Conservation (phyloP, 2,888 invertebrate genomes). For the Lasioglossum oenotherae region DNA sequence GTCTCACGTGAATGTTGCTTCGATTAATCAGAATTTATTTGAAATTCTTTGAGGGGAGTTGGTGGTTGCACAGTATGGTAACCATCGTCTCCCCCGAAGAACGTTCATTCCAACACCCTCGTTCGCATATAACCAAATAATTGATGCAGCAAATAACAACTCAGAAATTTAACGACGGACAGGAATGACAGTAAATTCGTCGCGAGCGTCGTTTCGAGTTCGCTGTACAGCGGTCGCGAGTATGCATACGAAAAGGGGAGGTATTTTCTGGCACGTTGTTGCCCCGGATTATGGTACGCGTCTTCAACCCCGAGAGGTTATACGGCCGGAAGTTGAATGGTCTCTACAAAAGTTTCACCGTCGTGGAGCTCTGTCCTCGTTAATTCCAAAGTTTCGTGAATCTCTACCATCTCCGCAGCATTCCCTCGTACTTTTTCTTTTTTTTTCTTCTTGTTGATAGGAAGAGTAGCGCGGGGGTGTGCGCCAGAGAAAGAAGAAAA, state of each 20-base stretch:
- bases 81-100: background rate
- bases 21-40: background rate
- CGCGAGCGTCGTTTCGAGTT: constrained; percentile 27
- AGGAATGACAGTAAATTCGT: constrained; percentile 22
- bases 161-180: constrained; percentile 31
- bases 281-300: constrained; percentile 70
- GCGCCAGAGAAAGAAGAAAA: background rate
- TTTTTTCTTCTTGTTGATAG: background rate
- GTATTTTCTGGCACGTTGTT: constrained; percentile 71
- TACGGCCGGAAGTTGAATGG: constrained; percentile 71
- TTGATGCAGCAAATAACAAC: constrained; percentile 23
- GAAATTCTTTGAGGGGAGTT: background rate
- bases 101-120: background rate
- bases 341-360: constrained; percentile 68
- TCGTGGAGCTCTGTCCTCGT: constrained; percentile 67
- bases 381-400: constrained; percentile 72
- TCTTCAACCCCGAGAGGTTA: constrained; percentile 71
- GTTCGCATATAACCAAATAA: constrained; percentile 16
- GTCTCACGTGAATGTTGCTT: background rate
- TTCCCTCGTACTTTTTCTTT: background rate
- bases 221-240: constrained; percentile 10
- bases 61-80: background rate
- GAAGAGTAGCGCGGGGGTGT: background rate
- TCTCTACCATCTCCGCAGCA: constrained; percentile 57
- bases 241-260: constrained; percentile 37